Base-by-base conservation (phyloP, 2,888 invertebrate species). In the Lycophotia porphyrea region DNA sequence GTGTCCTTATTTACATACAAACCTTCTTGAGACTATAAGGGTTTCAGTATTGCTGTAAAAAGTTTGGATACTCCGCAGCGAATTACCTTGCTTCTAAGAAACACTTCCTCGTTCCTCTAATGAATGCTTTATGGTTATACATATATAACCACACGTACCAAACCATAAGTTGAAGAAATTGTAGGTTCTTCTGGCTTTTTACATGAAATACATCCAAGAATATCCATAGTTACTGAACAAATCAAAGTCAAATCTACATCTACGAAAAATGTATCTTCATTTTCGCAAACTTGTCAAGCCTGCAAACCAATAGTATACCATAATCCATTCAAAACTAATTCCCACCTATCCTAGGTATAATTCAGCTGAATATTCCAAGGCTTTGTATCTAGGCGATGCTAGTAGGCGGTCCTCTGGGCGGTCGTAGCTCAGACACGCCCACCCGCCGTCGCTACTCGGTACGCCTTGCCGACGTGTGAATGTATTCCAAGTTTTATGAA, bases 351-450 rank as follows among this genome's bases (percentile, higher is more conserved):
- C 61, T 76, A 81, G 81, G 71, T 83, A 75, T 75, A 83, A 70
- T 78, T 75, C 42, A 71, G 80, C 52, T 76, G 79, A 74, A 79
- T 84, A 88, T 90, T 85, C 84, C 87, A 89, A 90, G 90, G 89
- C 84, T 89, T 88, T 86, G 81, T 89, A 89, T 88, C 90, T 89
- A 87, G 88, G 81, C 80, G 87, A 80, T 84, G 83, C 78, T 80
- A 82, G 86, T 88, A 88, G 94, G 89, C 93, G 94, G 95, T 93
- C 92, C 86, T 91, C 93, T 94, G 95, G 95, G 96, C 95, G 95
- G 93, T 88, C 88, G 88, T 87, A 82, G 64, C 21, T 60, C 80
- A 80, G 94, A 93, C 95, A 95, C 96, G 95, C 96, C 95, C 95
- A 94, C 86, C 84, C 92, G 94, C 85, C 85, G 92, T 90, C 90